A percentile compares a stretch with the other conserved stretches of the same genome.
Evolutionary conservation across 2,888 invertebrate genomes (phyloP).

Genomic region (Meganola albula): DNA sequence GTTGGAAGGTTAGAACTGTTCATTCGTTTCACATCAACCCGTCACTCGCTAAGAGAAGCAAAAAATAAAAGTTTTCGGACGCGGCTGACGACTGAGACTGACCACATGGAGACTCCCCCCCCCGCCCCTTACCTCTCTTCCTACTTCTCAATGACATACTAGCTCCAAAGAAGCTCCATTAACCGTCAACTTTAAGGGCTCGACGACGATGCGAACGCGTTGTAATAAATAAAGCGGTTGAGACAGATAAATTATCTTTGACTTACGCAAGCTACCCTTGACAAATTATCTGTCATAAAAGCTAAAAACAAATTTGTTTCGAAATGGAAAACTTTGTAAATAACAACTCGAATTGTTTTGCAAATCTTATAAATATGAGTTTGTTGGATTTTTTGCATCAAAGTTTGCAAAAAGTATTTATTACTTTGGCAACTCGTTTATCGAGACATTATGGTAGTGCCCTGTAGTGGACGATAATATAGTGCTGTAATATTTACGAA

Average conservation of each 20-base stretch:
- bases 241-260: constrained; percentile 77
- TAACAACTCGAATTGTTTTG: constrained; percentile 51
- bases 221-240: constrained; percentile 73
- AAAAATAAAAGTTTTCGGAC: constrained; percentile 42
- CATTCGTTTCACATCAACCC: constrained; percentile 56
- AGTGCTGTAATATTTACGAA: constrained; percentile 38
- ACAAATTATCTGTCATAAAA: constrained; percentile 75
- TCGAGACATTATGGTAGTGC: constrained; percentile 38
- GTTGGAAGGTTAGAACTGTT: constrained; percentile 38
- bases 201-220: constrained; percentile 67
- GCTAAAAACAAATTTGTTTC: constrained; percentile 70
- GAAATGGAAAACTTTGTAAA: constrained; percentile 64
- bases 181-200: constrained; percentile 70
- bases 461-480: constrained; percentile 36
- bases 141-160: constrained; percentile 46
- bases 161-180: constrained; percentile 67
- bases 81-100: constrained; percentile 38
- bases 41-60: constrained; percentile 43
- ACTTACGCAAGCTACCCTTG: constrained; percentile 68
- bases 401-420: constrained; percentile 31
- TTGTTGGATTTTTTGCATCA: constrained; percentile 25
- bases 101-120: constrained; percentile 40
- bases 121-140: constrained; percentile 10
- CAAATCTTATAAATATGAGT: constrained; percentile 41
- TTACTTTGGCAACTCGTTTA: constrained; percentile 33